A percentile compares a stretch with the other conserved stretches of the same genome.
Evolutionary conservation across 1,140 invertebrate species (phyloP).

Genomic region (Bombyx mandarina): DNA sequence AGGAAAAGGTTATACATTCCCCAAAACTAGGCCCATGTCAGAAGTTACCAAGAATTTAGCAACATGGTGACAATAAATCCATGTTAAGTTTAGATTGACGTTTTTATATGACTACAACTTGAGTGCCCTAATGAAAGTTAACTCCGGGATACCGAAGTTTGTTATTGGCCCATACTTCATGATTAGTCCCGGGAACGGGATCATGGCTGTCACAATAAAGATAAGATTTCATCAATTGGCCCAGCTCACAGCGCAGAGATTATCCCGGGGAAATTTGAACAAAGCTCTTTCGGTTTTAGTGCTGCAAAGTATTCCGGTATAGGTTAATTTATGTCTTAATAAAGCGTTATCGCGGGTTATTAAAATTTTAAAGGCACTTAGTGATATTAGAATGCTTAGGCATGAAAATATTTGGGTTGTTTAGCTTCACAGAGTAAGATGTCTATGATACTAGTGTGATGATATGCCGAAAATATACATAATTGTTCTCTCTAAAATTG

Average conservation of each 20-base stretch:
- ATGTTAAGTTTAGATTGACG: conserved; percentile 19
- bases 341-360: conserved; percentile 3
- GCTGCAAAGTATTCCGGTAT: not conserved
- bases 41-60: not conserved
- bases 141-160: conserved; percentile 17
- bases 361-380: not conserved
- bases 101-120: conserved; percentile 15
- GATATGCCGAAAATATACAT: too few relatives aligned
- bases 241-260: conserved; percentile 7
- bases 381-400: too few relatives aligned
- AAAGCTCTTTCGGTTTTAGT: conserved; percentile 6
- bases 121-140: conserved; percentile 19
- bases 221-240: conserved; percentile 22
- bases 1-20: too few relatives aligned
- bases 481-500: too few relatives aligned
- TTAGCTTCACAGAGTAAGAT: too few relatives aligned
- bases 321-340: not conserved
- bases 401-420: too few relatives aligned
- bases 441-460: too few relatives aligned
- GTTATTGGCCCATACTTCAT: conserved; percentile 24
- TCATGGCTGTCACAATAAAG: conserved; percentile 24
- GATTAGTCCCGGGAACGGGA: conserved; percentile 17
- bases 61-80: conserved; percentile 11
- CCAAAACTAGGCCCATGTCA: too few relatives aligned
- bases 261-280: conserved; percentile 9